Evolutionary conservation across 2,888 invertebrate species (phyloP).

Genomic region (Melieria crassipennis): DNA sequence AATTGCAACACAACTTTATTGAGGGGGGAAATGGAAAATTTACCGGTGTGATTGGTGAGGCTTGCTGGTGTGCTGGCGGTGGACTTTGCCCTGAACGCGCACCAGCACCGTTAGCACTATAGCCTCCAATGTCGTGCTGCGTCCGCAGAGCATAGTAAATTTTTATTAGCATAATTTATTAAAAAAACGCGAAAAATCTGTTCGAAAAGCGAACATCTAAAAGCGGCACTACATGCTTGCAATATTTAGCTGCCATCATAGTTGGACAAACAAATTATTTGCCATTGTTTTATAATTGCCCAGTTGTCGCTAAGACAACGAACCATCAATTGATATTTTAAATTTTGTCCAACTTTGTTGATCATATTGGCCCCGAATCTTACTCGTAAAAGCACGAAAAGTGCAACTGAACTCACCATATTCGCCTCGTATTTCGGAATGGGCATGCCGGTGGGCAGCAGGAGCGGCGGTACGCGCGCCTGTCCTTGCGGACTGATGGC

Average conservation of each 20-base stretch:
- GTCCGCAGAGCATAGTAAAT: slow-evolving; percentile 50
- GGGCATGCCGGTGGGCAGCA: slow-evolving; percentile 69
- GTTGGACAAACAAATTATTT: too few species aligned
- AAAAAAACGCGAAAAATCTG: neutral
- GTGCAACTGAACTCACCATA: slow-evolving; percentile 71
- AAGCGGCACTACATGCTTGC: too few species aligned
- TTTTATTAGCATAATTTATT: neutral
- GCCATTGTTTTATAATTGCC: too few species aligned
- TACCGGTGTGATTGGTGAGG: slow-evolving; percentile 78
- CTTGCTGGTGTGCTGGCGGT: slow-evolving; percentile 86
- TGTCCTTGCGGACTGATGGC: slow-evolving; percentile 72
- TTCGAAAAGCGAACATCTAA: too few species aligned
- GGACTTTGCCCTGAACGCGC: slow-evolving; percentile 73
- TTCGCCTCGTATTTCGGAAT: slow-evolving; percentile 73
- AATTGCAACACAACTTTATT: slow-evolving; percentile 1
- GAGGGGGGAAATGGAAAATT: slow-evolving; percentile 40
- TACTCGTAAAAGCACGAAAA: too few species aligned
- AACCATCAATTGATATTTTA: too few species aligned
- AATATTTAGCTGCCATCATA: too few species aligned
- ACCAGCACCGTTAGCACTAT: slow-evolving; percentile 63
- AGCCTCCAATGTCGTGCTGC: slow-evolving; percentile 71
- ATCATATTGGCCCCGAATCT: too few species aligned
- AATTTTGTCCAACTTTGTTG: too few species aligned
- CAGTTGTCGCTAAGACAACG: too few species aligned
- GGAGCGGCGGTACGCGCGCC: slow-evolving; percentile 67